These are phyloP conservation scores for Byasa hedistus DNA, from an alignment of 2,888 invertebrate species.

Conservation along the genomic window DNA sequence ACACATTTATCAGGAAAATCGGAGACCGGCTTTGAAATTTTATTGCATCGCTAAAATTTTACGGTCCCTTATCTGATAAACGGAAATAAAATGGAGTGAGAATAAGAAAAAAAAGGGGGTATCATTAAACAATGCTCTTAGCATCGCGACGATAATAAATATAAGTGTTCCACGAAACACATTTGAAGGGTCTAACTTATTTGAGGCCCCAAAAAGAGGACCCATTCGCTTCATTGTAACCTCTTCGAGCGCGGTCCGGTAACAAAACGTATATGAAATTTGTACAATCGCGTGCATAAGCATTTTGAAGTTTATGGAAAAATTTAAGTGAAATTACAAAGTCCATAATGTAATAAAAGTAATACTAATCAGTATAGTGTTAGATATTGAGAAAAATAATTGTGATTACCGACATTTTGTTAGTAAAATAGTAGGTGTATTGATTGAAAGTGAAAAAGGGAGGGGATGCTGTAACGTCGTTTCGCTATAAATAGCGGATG, in stretches of 20 bases:
- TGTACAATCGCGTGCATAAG: constrained; percentile 2
- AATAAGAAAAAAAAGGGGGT: constrained; percentile 7
- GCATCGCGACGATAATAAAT: constrained; percentile 34
- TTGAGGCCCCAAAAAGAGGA: constrained; percentile 24
- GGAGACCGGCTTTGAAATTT: not conserved
- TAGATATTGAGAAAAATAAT: too few species aligned
- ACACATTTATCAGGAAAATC: constrained; percentile 19
- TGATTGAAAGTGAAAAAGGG: too few species aligned
- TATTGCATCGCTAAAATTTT: constrained; percentile 28
- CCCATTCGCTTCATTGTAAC: constrained; percentile 18
- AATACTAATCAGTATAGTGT: too few species aligned
- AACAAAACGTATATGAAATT: constrained; percentile 10
- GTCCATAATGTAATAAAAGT: too few species aligned
- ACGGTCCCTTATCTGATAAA: constrained; percentile 21
- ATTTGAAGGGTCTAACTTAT: constrained; percentile 39
- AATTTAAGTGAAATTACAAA: too few species aligned
- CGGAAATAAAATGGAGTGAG: constrained; percentile 21
- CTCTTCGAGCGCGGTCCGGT: constrained; percentile 5
- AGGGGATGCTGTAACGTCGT: too few species aligned
- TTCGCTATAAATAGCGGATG: too few species aligned
- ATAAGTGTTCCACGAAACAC: constrained; percentile 38
- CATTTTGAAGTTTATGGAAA: too few species aligned
- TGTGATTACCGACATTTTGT: too few species aligned
- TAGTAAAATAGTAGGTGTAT: too few species aligned
- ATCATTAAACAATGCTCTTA: constrained; percentile 25